Percentiles rank a stretch among this genome's conserved stretches.
These are phyloP conservation scores for Setophaga kirtlandii DNA, from an alignment of 2,113 vertebrate species.

Conservation along the genomic window DNA sequence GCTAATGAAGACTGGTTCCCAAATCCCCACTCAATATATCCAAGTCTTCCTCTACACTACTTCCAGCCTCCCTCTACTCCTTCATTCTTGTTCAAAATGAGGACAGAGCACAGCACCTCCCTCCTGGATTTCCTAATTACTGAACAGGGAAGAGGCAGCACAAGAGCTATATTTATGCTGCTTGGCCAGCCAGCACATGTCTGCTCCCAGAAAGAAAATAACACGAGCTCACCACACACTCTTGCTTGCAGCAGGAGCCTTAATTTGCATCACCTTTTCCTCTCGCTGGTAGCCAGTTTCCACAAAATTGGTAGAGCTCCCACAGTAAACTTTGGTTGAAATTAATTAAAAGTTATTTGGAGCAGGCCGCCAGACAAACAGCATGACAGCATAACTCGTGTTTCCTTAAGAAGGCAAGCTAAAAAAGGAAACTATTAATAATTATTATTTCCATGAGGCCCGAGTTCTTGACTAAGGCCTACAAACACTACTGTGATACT, in stretches of 20 bases:
- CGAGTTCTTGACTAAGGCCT: conserved; percentile 17
- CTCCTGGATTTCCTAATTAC: conserved; percentile 30
- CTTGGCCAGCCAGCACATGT: not conserved
- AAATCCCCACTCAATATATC: conserved; percentile 66
- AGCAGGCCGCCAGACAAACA: conserved; percentile 16
- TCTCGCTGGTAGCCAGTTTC: not conserved
- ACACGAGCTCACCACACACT: not conserved
- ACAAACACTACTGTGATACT: not conserved
- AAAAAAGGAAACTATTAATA: conserved; percentile 16
- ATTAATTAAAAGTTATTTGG: conserved; percentile 41
- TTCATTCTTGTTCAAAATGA: conserved; percentile 41
- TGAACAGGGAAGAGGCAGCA: conserved; percentile 6
- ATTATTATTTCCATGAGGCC: not conserved
- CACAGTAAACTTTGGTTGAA: conserved; percentile 24
- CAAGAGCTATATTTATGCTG: conserved; percentile 7
- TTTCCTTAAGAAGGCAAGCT: conserved; percentile 8
- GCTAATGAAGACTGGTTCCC: conserved; percentile 59
- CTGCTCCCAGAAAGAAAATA: conserved; percentile 11
- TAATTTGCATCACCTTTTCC: conserved; percentile 10
- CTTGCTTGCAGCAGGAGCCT: not conserved
- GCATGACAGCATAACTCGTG: not conserved
- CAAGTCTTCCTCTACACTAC: not conserved
- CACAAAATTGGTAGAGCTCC: not conserved
- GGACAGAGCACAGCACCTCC: not conserved
- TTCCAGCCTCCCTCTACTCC: conserved; percentile 11